Evolutionary conservation across 2,797 vertebrate genomes (phyloP), one percentile per base, ranked within the genome.

Genomic region (Lophius americanus): DNA sequence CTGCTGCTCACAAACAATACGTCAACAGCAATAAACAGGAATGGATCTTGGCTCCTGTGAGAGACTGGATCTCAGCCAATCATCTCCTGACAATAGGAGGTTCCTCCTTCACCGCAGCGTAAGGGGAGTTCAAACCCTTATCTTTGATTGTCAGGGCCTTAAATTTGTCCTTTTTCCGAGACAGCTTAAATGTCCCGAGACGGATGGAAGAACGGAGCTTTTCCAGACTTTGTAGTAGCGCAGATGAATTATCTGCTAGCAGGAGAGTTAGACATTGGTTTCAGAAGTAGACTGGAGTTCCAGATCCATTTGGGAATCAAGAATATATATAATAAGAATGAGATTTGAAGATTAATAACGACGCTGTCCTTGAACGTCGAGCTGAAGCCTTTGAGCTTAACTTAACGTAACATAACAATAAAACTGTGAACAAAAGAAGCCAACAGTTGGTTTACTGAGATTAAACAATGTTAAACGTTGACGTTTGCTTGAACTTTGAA

Each of bases 41-140:
- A 53, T 39, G 5, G 32, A 52, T 60, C 9, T 4, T 33, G 60
- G 47, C 37, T 60, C 60, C 39, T 36, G 3, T 9, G 35, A 62
- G 57, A 62, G 7, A 1, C 50, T 72, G 64, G 67, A 65, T 14
- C 37, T 60, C 60, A 51, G 56, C 64, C 70, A 71, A 51, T 51
- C 51, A 7, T 4, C 36, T 44, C 0, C 57, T 5, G 56, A 39
- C 47, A 8, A 59, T 9, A 6, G 51, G 66, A 3, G 58, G 51
- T 32, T 14, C 41, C 43, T 53, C 52, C 56, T 36, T 58, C 60
- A n/a, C 23, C 37, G 2, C 62, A 37, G 57, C 49, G 10, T 9
- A 42, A 49, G 43, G 13, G 9, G 44, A 73, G 61, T 60, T 64
- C 42, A 46, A 13, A 64, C 46, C 32, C 43, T 43, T 5, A 11